Evolutionary conservation across 2,113 vertebrate species (phyloP), one percentile per base, ranked within the genome.

Genomic region (Xenopus laevis): DNA sequence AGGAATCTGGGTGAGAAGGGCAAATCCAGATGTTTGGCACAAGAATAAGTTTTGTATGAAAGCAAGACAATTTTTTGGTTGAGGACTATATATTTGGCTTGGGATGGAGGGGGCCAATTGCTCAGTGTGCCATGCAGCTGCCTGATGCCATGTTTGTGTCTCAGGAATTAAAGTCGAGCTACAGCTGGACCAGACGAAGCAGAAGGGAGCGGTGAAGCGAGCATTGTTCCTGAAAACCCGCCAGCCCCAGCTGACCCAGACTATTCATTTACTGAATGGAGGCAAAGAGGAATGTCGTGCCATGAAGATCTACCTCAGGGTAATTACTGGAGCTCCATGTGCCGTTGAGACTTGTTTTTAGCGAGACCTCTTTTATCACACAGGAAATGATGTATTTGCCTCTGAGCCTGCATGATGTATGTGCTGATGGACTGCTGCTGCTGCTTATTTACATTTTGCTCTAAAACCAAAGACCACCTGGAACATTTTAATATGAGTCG

Each of bases 161-260:
- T 4, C 46, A 97, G 95, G 88, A 71, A 96, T 97, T 81, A 87
- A 88, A 1, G 92, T 94, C 55, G 93, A 96, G 78, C 84, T 97
- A 76, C 92, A 93, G 85, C 82, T 97, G 2, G 95, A 97, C 78
- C 89, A 86, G 71, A 85, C 89, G 68, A 96, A 96, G 79, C 91
- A 94, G 84, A 96, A 94, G 78, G 91, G 90, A 3, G 91, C 90
- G 0, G 82, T 93, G 33, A 91, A 87, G 74, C 86, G 95, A 68
- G 92, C 92, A 0, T 86, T 96, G 57, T 97, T 97, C 79, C 68
- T 93, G 69, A 85, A 89, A 50, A 88, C 92, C 74, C 91, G 86
- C 68, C 89, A 91, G 83, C 83, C 93, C 0, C 72, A 79, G 64
- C 80, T 93, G n/a, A 83, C 83, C 4, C 84, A 78, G 74, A 87